These are phyloP conservation scores for Baryphthengus martii DNA, from an alignment of 2,113 vertebrate genomes.

Conservation along the genomic window DNA sequence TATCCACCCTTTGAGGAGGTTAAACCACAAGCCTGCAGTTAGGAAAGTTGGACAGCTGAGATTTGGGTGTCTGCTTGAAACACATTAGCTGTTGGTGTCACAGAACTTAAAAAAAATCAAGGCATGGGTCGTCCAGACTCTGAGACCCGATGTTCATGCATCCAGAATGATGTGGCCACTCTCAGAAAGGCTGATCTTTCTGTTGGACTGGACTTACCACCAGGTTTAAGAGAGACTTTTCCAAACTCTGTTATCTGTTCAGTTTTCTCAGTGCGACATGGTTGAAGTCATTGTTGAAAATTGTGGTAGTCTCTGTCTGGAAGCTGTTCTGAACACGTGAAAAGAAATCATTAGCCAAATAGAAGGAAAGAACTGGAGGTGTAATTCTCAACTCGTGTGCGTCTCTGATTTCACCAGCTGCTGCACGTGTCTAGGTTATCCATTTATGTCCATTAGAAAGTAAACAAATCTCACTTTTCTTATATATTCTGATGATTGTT, in stretches of 20 bases:
- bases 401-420: conserved; percentile 5
- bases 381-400: background rate
- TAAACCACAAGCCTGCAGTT: background rate
- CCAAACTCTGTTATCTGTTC: background rate
- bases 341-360: background rate
- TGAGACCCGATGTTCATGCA: background rate
- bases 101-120: background rate
- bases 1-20: background rate
- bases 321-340: conserved; percentile 6
- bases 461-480: conserved; percentile 37
- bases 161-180: background rate
- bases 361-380: background rate
- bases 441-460: conserved; percentile 7
- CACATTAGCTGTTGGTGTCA: background rate
- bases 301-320: background rate
- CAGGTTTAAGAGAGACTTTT: background rate
- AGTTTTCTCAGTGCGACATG: background rate
- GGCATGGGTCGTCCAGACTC: background rate
- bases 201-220: background rate
- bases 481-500: background rate
- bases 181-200: background rate
- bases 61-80: background rate
- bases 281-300: background rate
- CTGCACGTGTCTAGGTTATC: conserved; percentile 9
- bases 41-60: background rate